These are phyloP conservation scores for Operophtera brumata DNA, from an alignment of 2,888 invertebrate genomes.

Conservation along the genomic window DNA sequence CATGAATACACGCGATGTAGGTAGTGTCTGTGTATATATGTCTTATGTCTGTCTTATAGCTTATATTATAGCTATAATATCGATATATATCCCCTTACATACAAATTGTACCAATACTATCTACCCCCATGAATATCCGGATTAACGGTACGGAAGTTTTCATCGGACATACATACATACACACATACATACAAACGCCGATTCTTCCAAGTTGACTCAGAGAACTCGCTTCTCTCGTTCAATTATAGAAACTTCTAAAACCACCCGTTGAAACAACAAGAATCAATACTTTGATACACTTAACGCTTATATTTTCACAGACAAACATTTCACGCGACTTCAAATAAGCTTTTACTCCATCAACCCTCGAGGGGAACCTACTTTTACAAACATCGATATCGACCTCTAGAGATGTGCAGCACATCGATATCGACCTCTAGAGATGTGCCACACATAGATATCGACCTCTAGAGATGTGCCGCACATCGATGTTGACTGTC, in stretches of 20 bases:
- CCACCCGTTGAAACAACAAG: neutral
- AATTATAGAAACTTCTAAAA: conserved; percentile 4
- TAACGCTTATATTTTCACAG: conserved; percentile 1
- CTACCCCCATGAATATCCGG: too few species aligned
- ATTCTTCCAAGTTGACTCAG: too few species aligned
- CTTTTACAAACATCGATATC: conserved; percentile 2
- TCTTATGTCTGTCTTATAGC: too few species aligned
- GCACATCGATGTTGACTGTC: conserved; percentile 7
- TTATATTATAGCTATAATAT: too few species aligned
- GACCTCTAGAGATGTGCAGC: conserved; percentile 15
- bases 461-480: conserved; percentile 17
- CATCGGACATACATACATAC: too few species aligned
- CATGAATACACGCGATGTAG: too few species aligned
- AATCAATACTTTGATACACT: neutral
- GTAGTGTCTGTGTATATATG: too few species aligned
- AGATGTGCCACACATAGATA: conserved; percentile 3
- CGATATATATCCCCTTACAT: too few species aligned
- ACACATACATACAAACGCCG: too few species aligned
- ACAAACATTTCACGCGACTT: conserved; percentile 13
- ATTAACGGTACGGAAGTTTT: too few species aligned
- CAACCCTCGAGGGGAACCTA: neutral
- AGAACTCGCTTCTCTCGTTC: too few species aligned
- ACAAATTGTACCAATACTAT: too few species aligned
- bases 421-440: conserved; percentile 18
- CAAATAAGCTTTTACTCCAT: conserved; percentile 22